phyloP scores from a whole-genome alignment of 2,888 invertebrate species.

The Xanthia togata region DNA sequence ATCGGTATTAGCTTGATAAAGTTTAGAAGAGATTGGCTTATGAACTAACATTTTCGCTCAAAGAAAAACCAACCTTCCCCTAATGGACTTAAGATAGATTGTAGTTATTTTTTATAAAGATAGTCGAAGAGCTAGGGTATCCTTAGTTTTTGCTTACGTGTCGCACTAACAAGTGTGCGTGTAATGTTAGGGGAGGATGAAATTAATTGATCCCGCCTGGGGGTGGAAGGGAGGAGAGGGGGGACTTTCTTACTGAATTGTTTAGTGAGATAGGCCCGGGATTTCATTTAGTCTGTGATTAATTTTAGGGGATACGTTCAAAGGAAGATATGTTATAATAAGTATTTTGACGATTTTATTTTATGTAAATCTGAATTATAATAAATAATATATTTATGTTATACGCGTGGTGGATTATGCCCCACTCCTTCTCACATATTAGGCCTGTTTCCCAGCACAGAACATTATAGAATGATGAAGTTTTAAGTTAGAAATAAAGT shows the following conservation, averaged over 20 bases:
- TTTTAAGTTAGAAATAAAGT: neutral
- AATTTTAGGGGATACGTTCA: conserved; percentile 6
- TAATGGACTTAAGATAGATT: neutral
- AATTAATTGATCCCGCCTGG: conserved; percentile 52
- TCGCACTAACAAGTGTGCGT: conserved; percentile 52
- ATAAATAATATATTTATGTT: neutral
- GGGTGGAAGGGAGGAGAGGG: neutral
- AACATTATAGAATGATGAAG: neutral
- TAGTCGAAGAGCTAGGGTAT: conserved; percentile 24
- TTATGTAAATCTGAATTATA: too few relatives aligned
- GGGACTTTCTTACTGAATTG: conserved; percentile 37
- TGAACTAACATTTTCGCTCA: neutral
- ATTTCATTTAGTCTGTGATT: conserved; percentile 32
- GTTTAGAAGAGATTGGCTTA: conserved; percentile 14
- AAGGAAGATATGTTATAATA: neutral
- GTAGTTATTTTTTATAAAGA: neutral
- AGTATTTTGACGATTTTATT: neutral
- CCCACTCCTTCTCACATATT: too few relatives aligned
- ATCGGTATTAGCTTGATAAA: conserved; percentile 42
- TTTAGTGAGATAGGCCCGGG: conserved; percentile 59
- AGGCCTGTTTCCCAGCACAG: too few relatives aligned
- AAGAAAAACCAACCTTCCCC: conserved; percentile 2
- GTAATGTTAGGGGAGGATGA: conserved; percentile 41
- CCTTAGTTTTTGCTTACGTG: conserved; percentile 57
- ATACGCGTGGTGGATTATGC: too few relatives aligned